Evolutionary conservation across 2,797 vertebrate genomes (phyloP).

Genomic region (Pseudochirops cupreus): DNA sequence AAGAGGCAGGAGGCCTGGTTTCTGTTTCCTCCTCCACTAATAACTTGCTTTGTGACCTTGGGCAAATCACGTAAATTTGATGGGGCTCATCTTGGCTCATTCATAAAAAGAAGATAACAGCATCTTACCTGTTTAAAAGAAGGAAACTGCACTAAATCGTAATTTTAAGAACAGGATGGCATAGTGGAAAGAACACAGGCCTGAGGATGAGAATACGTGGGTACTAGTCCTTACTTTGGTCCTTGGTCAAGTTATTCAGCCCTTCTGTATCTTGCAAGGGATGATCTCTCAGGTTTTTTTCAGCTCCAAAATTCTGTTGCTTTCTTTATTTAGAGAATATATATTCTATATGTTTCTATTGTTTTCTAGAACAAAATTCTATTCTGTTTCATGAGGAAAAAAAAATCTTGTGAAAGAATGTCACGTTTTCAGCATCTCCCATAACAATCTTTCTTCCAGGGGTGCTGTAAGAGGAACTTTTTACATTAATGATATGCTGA

Average conservation of each 20-base stretch:
- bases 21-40: not conserved
- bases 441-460: constrained; percentile 4
- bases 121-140: not conserved
- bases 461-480: not conserved
- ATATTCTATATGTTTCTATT: too few species aligned
- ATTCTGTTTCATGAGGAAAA: constrained; percentile 28
- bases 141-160: not conserved
- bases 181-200: not conserved
- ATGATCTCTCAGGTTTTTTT: not conserved
- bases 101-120: not conserved
- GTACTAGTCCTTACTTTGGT: not conserved
- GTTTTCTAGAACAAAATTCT: not conserved
- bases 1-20: not conserved
- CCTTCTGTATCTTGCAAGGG: constrained; percentile 21
- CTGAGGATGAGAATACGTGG: not conserved
- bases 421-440: not conserved
- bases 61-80: not conserved
- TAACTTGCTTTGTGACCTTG: not conserved
- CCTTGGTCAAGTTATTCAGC: constrained; percentile 32
- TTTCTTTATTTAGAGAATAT: too few species aligned
- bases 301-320: not conserved
- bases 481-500: not conserved
- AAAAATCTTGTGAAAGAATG: not conserved
- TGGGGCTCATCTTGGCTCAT: not conserved
- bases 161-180: not conserved